These are phyloP conservation scores for Paramormyrops hopkinsi DNA, from an alignment of 2,797 vertebrate species.

Conservation along the genomic window DNA sequence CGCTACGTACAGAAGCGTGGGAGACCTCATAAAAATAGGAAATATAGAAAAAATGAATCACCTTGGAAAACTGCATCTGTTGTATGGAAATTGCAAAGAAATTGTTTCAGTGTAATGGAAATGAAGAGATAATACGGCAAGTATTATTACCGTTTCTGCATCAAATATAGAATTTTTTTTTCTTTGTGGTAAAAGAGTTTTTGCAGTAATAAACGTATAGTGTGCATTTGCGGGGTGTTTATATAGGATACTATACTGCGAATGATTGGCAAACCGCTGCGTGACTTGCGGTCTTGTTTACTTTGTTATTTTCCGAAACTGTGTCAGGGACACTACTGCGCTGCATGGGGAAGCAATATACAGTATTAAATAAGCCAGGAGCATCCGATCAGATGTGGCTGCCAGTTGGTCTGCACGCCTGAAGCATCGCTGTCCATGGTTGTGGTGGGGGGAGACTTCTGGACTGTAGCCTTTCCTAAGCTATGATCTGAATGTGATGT, in stretches of 20 bases:
- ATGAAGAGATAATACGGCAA: background rate
- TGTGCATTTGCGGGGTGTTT: background rate
- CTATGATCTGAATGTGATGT: background rate
- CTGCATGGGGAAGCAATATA: background rate
- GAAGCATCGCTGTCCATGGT: background rate
- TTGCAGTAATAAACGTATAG: background rate
- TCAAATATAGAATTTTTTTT: background rate
- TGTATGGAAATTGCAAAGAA: conserved; percentile 2
- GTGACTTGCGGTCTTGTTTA: background rate
- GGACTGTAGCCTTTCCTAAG: background rate
- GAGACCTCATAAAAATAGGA: background rate
- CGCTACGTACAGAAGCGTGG: background rate
- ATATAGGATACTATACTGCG: background rate
- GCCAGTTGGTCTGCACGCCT: background rate
- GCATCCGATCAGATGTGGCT: background rate
- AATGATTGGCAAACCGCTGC: background rate
- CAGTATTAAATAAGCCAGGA: background rate
- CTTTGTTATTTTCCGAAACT: background rate
- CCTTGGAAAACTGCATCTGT: background rate
- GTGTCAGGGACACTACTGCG: background rate
- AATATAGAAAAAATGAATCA: background rate
- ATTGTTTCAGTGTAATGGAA: background rate
- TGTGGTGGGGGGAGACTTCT: background rate
- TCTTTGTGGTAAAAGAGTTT: background rate
- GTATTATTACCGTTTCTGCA: background rate